Evolutionary conservation across 2,113 vertebrate species (phyloP).

Genomic region (Peucedramus taeniatus): DNA sequence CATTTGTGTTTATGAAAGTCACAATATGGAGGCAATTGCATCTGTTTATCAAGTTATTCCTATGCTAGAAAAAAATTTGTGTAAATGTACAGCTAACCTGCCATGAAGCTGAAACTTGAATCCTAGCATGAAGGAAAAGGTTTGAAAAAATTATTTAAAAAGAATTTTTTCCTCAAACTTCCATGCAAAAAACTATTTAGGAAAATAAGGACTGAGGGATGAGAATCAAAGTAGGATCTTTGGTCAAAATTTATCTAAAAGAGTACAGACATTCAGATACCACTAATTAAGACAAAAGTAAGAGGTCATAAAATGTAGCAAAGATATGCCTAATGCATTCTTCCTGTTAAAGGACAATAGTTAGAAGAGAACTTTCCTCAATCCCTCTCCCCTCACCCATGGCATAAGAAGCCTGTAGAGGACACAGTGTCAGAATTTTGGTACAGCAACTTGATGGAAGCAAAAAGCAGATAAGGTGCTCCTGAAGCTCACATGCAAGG

Average conservation of each 20-base stretch:
- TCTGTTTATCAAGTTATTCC: neutral
- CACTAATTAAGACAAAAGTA: neutral
- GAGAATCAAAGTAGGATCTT: neutral
- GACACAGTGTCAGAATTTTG: accelerated
- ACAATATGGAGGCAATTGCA: neutral
- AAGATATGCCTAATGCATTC: neutral
- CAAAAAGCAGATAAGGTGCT: neutral
- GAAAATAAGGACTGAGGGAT: neutral
- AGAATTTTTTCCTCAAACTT: neutral
- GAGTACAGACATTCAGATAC: neutral
- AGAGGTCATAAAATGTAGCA: neutral
- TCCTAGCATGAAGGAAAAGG: neutral
- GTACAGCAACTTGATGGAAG: neutral
- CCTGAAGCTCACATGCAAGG: neutral
- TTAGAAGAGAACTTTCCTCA: neutral
- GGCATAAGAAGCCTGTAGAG: neutral
- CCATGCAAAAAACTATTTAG: neutral
- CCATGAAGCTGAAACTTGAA: neutral
- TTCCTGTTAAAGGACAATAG: neutral
- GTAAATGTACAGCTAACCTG: neutral
- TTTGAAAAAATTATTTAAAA: neutral
- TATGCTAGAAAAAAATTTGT: neutral
- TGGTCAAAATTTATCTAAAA: neutral
- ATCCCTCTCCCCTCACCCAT: neutral
- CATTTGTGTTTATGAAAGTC: neutral